Conservation (phyloP, 2,113 vertebrate genomes). For the Salvelinus sp. region DNA sequence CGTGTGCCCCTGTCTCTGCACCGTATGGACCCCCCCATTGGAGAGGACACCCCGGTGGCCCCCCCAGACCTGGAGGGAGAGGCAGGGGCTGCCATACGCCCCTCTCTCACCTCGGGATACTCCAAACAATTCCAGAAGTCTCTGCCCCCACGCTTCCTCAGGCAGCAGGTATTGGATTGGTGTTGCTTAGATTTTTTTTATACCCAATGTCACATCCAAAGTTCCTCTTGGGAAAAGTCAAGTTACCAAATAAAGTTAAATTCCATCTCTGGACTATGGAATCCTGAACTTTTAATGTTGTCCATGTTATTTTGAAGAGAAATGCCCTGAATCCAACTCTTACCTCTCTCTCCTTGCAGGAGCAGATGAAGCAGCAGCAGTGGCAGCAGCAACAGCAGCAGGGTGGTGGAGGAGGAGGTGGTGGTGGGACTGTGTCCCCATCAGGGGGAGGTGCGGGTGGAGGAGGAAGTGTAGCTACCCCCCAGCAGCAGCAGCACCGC, state of each 20-base stretch:
- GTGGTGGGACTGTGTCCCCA: constrained; percentile 84
- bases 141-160: constrained; percentile 93
- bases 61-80: constrained; percentile 84
- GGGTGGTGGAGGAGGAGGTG: constrained; percentile 59
- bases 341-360: constrained; percentile 65
- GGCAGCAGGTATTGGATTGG: constrained; percentile 84
- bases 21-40: constrained; percentile 61
- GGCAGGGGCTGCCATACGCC: constrained; percentile 83
- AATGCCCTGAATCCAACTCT: background rate
- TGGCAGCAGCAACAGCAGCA: constrained; percentile 84
- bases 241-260: too few species aligned
- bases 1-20: constrained; percentile 58
- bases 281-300: background rate
- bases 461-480: constrained; percentile 22
- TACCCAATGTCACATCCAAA: too few species aligned
- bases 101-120: constrained; percentile 89
- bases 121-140: constrained; percentile 99
- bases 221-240: too few species aligned
- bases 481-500: constrained; percentile 86
- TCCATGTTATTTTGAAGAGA: background rate
- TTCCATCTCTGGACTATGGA: too few species aligned
- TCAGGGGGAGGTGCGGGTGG: constrained; percentile 72
- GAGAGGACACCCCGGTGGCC: constrained; percentile 63
- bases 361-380: constrained; percentile 95
- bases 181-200: too few species aligned